These are phyloP conservation scores for Elgaria multicarinata DNA, from an alignment of 2,113 vertebrate species.

Conservation along the genomic window DNA sequence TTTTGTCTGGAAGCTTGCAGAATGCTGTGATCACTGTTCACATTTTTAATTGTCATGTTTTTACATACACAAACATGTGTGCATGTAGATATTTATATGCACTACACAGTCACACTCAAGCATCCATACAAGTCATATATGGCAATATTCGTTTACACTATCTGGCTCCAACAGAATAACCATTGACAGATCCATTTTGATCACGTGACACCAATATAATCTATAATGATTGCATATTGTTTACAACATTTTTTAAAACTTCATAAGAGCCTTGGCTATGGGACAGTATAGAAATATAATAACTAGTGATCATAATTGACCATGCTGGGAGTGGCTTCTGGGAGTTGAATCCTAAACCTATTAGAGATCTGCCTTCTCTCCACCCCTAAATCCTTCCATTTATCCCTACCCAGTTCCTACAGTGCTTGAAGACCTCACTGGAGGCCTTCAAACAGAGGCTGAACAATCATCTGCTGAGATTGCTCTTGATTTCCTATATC, in stretches of 20 bases:
- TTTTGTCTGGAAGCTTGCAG: conserved; percentile 49
- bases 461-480: neutral
- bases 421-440: neutral
- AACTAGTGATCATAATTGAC: too few relatives aligned
- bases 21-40: conserved; percentile 40
- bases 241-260: too few relatives aligned
- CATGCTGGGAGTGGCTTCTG: too few relatives aligned
- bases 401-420: neutral
- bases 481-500: neutral
- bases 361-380: too few relatives aligned
- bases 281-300: too few relatives aligned
- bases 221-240: too few relatives aligned
- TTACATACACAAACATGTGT: conserved; percentile 55
- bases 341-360: too few relatives aligned
- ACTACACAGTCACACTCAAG: neutral
- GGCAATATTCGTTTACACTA: neutral
- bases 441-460: neutral
- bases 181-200: neutral
- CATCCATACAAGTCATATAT: neutral
- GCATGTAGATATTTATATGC: neutral
- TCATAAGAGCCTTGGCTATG: too few relatives aligned
- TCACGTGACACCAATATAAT: neutral
- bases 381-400: neutral
- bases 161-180: neutral
- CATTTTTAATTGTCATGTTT: neutral